Base-by-base conservation (phyloP, 2,113 vertebrate species). In the Thunnus thynnus region DNA sequence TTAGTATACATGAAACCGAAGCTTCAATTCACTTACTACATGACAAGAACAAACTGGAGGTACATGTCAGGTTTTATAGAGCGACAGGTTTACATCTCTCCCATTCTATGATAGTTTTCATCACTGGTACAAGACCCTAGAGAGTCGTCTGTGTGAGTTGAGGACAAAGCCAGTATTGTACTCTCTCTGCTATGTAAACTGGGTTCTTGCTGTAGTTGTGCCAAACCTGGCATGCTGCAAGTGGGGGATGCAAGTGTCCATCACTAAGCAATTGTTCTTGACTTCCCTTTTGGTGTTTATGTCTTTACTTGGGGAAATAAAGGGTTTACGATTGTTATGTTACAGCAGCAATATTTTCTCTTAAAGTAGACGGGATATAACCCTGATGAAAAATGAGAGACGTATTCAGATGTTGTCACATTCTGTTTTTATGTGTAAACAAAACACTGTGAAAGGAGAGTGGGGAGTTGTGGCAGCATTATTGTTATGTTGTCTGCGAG, bases 151-250 rank as follows among this genome's bases (percentile, higher is more conserved):
- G 83, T 89, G 70, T 69, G 69, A 85, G 77, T 58, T 14, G 64
- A 51, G 74, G 76, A 92, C 91, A 92, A 90, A 92, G 88, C 70
- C 61, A 62, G 69, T 78, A 85, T 92, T 94, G 91, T 94, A 55
- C 68, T 64, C 51, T 58, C 54, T 57, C 70, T 76, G 72, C 86
- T 61, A 55, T 86, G 76, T 86, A 79, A 89, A 90, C 75, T 78
- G 73, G 79, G 80, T 46, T 82, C 72, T 83, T 82, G 78, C 68
- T 87, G 78, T 86, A 85, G 80, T 80, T 58, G 76, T 85, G 82
- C 85, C 83, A 90, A 87, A 86, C 68, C 83, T 83, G 85, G 73
- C 78, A 85, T 64, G 71, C 78, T 82, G 72, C 73, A 69, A 41
- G 69, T 74, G 63, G 69, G 58, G 76, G 81, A 84, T 85, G 78